Base-by-base conservation (phyloP, 2,113 vertebrate genomes). In the Monopterus albus region DNA sequence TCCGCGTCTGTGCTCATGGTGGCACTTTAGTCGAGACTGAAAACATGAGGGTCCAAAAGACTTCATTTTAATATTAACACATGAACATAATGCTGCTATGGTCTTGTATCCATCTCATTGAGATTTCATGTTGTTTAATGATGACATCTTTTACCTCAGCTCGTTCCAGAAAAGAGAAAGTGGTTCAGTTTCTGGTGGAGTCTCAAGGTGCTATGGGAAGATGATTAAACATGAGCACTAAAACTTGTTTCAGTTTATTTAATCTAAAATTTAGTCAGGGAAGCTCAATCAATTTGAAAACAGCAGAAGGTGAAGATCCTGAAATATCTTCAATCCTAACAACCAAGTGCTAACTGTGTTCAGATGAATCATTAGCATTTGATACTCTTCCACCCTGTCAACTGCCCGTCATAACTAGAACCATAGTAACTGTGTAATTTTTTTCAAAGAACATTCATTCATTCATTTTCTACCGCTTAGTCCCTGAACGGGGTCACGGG, bases 1-100 rank as follows among this genome's bases (percentile, higher is more conserved):
- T 83, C 76, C 0, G 2, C 47, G 3, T 84, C 76, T 8, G 72
- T 26, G 35, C 81, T 79, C 72, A 84, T 80, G 36, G 1, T 76
- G 52, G 51, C 62, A 64, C 67, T 61, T 83, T 76, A 51, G 8
- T 20, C 7, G 36, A 52, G 12, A 18, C 56, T 39, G 3, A 39
- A 4, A 7, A 17, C 13, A 1, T 13, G 39, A 40, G n/a, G n/a
- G 7, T 45, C 3, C 18, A n/a, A 18, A 43, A 4, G 10, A 47
- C 2, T 46, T 21, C 29, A 31, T 7, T 31, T 31, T 31, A 31
- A 7, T 31, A 29, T 67, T 15, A 17, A 26, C 11, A 20, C 5
- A 25, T 12, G 3, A 25, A 13, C 42, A 20, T 15, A 6, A 12
- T 18, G 3, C 6, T 14, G 29, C 7, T 35, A 6, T 56, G 18